A percentile compares a stretch with the other conserved stretches of the same genome.
Evolutionary conservation across 2,797 vertebrate genomes (phyloP).

Genomic region (Pyrocephalus nanus): DNA sequence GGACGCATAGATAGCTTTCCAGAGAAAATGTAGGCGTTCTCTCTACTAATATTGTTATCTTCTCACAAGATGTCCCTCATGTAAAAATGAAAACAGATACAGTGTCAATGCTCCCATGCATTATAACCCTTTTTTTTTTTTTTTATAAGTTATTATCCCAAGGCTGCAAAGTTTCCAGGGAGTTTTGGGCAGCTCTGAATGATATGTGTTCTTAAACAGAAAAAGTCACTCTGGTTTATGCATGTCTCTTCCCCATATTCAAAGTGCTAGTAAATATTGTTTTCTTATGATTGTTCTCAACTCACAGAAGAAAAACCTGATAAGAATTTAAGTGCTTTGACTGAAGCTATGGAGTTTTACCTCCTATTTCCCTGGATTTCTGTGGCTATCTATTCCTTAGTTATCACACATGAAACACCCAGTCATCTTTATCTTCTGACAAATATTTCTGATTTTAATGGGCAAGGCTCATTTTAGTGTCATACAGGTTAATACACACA

Average conservation of each 20-base stretch:
- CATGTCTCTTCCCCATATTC: neutral
- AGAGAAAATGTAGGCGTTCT: neutral
- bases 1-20: neutral
- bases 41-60: neutral
- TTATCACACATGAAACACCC: neutral
- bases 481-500: neutral
- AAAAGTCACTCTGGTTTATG: neutral
- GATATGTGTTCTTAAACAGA: neutral
- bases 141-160: neutral
- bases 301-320: neutral
- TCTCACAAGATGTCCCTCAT: neutral
- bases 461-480: neutral
- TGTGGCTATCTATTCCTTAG: neutral
- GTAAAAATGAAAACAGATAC: slow-evolving; percentile 1
- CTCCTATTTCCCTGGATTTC: neutral
- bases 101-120: neutral
- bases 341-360: neutral
- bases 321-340: neutral
- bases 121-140: neutral
- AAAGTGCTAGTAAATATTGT: neutral
- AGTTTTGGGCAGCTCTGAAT: neutral
- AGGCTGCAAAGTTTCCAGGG: neutral
- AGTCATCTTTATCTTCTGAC: neutral
- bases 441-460: neutral
- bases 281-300: neutral